These are phyloP conservation scores for Leucoraja ocellata DNA, from an alignment of 2,797 vertebrate genomes.

Conservation along the genomic window DNA sequence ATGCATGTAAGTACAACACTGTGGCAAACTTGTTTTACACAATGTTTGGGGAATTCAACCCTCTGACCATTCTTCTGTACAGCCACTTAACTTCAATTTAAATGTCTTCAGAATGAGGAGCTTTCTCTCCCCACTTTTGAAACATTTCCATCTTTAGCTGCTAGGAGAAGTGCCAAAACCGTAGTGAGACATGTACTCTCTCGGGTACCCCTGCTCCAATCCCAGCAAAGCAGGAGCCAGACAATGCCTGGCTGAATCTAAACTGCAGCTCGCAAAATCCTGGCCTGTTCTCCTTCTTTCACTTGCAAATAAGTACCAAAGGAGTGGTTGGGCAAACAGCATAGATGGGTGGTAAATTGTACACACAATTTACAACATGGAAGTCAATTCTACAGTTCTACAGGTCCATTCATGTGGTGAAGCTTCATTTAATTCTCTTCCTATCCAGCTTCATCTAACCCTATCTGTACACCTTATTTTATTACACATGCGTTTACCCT, in stretches of 20 bases:
- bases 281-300: background rate
- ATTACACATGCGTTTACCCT: background rate
- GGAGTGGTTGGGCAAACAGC: background rate
- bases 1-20: background rate
- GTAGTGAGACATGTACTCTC: background rate
- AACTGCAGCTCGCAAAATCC: background rate
- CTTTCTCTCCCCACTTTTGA: background rate
- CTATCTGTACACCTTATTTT: background rate
- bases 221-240: background rate
- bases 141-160: background rate
- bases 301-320: background rate
- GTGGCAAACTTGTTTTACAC: background rate
- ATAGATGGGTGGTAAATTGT: background rate
- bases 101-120: background rate
- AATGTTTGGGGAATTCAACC: background rate
- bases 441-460: background rate
- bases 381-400: background rate
- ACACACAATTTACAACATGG: background rate
- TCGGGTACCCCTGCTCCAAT: background rate
- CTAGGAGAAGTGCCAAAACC: background rate
- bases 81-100: conserved; percentile 16
- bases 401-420: background rate
- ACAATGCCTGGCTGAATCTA: background rate
- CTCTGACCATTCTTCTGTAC: background rate
- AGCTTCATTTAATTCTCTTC: background rate